Evolutionary conservation across 2,888 invertebrate species (phyloP).

Genomic region (Seira ritae): DNA sequence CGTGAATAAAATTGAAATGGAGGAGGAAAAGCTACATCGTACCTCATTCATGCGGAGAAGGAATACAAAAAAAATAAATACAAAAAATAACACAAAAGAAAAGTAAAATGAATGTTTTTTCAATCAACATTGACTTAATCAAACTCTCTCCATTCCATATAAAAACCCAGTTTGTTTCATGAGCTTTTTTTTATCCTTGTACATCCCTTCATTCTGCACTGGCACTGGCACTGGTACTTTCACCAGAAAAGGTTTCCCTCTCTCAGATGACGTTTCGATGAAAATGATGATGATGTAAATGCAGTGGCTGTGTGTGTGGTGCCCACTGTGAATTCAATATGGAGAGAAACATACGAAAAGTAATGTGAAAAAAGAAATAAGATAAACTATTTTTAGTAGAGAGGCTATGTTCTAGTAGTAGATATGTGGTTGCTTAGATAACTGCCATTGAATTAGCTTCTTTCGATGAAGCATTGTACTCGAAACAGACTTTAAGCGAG

Average conservation of each 20-base stretch:
- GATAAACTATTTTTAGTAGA: background rate
- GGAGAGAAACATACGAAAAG: background rate
- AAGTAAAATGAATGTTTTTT: conserved; percentile 60
- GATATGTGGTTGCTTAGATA: background rate
- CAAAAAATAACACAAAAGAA: background rate
- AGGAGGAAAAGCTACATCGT: background rate
- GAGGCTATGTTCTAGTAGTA: background rate
- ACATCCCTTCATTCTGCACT: conserved; percentile 14
- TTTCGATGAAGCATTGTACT: conserved; percentile 17
- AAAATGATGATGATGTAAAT: background rate
- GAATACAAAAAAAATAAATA: background rate
- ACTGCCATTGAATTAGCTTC: conserved; percentile 12
- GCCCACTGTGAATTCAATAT: too few relatives aligned
- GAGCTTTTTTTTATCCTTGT: background rate
- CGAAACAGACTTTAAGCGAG: background rate
- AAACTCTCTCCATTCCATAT: conserved; percentile 32
- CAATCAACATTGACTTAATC: conserved; percentile 63
- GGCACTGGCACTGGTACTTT: background rate
- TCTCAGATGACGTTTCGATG: conserved; percentile 4
- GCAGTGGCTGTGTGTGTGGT: too few relatives aligned
- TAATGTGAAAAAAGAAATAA: background rate
- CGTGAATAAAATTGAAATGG: conserved; percentile 24
- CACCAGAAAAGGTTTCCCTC: conserved; percentile 16
- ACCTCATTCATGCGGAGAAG: conserved; percentile 4
- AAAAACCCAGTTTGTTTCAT: conserved; percentile 47